Evolutionary conservation across 2,797 vertebrate species (phyloP).

Genomic region (Neostethus bicornis): DNA sequence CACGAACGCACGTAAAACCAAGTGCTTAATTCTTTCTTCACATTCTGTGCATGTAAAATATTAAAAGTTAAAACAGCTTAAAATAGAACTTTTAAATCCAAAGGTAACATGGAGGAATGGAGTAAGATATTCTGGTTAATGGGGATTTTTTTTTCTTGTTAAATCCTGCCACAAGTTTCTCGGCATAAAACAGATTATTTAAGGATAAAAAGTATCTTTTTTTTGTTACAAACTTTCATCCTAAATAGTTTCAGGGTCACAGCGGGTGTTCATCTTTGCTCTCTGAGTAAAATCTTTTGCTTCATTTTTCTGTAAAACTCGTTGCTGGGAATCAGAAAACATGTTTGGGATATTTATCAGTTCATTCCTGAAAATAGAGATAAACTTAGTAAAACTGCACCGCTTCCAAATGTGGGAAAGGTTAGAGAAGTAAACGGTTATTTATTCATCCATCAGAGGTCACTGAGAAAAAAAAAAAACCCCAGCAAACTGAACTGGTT

Average conservation of each 20-base stretch:
- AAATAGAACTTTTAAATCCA: no score
- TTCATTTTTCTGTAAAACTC: not conserved
- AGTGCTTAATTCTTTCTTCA: no score
- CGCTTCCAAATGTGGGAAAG: constrained; percentile 2
- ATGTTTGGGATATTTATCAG: not conserved
- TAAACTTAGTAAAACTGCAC: constrained; percentile 5
- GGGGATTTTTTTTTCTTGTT: no score
- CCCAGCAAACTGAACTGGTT: no score
- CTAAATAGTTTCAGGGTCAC: not conserved
- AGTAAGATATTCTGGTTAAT: no score
- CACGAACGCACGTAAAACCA: no score
- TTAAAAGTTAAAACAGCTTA: no score
- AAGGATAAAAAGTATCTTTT: no score
- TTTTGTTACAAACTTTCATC: not conserved
- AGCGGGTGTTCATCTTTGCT: not conserved
- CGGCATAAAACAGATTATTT: no score
- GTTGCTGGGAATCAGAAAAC: not conserved
- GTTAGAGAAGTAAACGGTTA: constrained; percentile 1
- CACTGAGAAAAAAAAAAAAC: constrained; percentile 1
- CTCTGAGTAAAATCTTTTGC: not conserved
- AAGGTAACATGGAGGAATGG: no score
- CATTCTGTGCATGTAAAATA: no score
- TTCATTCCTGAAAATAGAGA: not conserved
- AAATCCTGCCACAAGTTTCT: no score
- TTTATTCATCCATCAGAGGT: constrained; percentile 6